Percentiles rank a stretch among this genome's conserved stretches.
These are phyloP conservation scores for Leptopilina drosophilae DNA, from an alignment of 2,888 invertebrate species.

Conservation along the genomic window DNA sequence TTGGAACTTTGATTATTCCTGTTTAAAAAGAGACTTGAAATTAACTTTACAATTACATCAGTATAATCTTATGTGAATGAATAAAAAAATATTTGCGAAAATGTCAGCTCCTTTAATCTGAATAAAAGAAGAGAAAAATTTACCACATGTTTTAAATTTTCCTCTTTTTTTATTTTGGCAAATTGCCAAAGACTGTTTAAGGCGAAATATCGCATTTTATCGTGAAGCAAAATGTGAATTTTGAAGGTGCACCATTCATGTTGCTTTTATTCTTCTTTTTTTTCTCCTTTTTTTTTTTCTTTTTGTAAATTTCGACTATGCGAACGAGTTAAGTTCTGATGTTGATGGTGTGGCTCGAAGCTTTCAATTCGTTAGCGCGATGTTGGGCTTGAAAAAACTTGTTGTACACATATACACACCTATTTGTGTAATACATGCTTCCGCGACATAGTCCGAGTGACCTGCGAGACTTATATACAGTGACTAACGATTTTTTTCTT, in stretches of 20 bases:
- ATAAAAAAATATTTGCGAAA: no score
- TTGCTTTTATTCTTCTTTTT: not conserved
- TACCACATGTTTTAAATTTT: no score
- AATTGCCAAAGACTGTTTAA: no score
- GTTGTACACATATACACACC: not conserved
- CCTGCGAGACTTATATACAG: constrained; percentile 64
- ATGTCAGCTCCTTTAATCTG: no score
- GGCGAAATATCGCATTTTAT: not conserved
- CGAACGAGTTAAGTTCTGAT: constrained; percentile 58
- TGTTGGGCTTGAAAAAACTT: constrained; percentile 47
- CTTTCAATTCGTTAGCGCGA: constrained; percentile 58
- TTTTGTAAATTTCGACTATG: constrained; percentile 52
- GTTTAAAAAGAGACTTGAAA: no score
- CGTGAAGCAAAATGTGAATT: not conserved
- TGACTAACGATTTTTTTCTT: constrained; percentile 68
- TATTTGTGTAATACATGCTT: not conserved
- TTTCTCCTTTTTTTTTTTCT: not conserved
- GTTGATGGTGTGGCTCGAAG: constrained; percentile 51
- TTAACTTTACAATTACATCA: no score
- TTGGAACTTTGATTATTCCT: no score
- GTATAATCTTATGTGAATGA: no score
- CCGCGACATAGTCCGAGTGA: constrained; percentile 61
- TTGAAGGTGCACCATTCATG: no score
- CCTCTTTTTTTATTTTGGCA: no score
- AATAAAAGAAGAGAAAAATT: no score